A percentile compares a stretch with the other conserved stretches of the same genome.
phyloP scores from a whole-genome alignment of 2,888 invertebrate species.

The Andrena haemorrhoa region DNA sequence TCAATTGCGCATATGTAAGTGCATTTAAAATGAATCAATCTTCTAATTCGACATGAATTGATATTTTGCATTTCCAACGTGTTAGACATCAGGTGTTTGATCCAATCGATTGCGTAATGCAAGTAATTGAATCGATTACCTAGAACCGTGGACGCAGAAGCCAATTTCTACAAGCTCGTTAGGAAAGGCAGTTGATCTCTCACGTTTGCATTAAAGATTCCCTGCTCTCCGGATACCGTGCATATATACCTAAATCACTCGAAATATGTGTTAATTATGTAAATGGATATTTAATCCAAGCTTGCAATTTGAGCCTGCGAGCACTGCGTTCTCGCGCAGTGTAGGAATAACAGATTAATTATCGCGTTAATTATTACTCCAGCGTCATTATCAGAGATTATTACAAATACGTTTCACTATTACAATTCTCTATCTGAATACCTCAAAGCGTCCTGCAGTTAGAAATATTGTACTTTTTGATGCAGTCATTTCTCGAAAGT shows the following conservation, averaged over 20 bases:
- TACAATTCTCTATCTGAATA: neutral
- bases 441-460: too few relatives aligned
- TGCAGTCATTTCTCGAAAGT: neutral
- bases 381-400: neutral
- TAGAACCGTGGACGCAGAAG: neutral
- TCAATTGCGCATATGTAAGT: neutral
- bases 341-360: constrained; percentile 29
- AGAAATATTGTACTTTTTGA: too few relatives aligned
- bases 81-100: neutral
- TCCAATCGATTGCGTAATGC: neutral
- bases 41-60: neutral
- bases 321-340: constrained; percentile 3
- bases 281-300: constrained; percentile 38
- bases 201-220: constrained; percentile 12
- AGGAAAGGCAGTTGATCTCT: constrained; percentile 34
- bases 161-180: constrained; percentile 15
- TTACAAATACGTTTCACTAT: neutral
- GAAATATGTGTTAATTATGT: constrained; percentile 45
- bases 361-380: constrained; percentile 19
- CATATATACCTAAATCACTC: constrained; percentile 28
- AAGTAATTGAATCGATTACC: constrained; percentile 22
- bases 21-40: neutral
- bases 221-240: neutral
- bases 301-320: constrained; percentile 19
- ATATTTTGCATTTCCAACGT: neutral